Evolutionary conservation across 2,888 invertebrate genomes (phyloP), one percentile per base, ranked within the genome.

Genomic region (Eupeodes luniger): DNA sequence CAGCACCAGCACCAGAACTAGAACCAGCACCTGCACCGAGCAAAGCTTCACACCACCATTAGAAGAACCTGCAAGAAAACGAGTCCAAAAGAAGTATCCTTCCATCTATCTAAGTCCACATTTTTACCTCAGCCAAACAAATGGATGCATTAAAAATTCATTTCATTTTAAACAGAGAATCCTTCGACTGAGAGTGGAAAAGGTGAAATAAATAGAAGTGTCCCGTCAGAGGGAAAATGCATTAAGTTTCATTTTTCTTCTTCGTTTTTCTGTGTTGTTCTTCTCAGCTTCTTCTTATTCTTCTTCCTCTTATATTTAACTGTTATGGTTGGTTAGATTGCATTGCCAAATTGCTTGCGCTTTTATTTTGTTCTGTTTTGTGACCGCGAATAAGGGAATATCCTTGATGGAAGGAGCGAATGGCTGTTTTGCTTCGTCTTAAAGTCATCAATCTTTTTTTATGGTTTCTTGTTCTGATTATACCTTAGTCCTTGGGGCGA

Each of bases 101-200:
- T 62, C 62, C 75, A 64, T 75, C 51, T 62, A 64, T 75, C 75
- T 75, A 62, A 51, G 75, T 75, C 75, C 62, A 62, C 62, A 62
- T 75, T 75, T 75, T 75, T 64, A 62, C 62, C 51, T 75, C 62
- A 61, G 62, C 62, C 62, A 64, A 62, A 62, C 62, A 75, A 75
- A 75, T 75, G 62, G 75, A 75, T 62, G 62, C 75, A 62, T 75
- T 75, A 75, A 75, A 75, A 75, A 75, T 75, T 75, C 75, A 75
- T 75, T 75, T 75, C 61, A 19, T 62, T 64, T 74, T 64, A 57
- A 72, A 72, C 57, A 72, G 72, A 14, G 59, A 72, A 59, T 72
- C 59, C 72, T 59, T n/a, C 57, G 72, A 59, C 72, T 72, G 72
- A 59, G 72, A 72, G 72, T 72, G 59, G 72, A 72, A 59, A 72